phyloP scores from a whole-genome alignment of 2,888 invertebrate species.

The Morpho deidamia region DNA sequence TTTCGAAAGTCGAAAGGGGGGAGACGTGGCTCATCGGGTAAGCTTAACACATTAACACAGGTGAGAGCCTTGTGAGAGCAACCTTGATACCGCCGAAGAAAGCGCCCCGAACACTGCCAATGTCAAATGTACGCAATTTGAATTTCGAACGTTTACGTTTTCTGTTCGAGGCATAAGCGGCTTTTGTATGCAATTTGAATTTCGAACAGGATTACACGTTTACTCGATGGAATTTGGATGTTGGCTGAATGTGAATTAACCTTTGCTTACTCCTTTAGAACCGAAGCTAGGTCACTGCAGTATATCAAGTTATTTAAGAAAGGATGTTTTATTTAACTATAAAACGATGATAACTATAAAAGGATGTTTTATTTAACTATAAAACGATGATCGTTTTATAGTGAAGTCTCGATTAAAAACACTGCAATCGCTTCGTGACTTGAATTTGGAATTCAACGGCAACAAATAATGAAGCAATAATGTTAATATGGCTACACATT shows the following conservation, averaged over 20 bases:
- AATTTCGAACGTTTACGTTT: slow-evolving; percentile 32
- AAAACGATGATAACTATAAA: too few species aligned
- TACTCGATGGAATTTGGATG: neutral
- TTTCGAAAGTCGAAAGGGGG: slow-evolving; percentile 49
- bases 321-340: too few species aligned
- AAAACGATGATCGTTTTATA: neutral
- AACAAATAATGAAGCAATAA: too few species aligned
- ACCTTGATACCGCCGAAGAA: slow-evolving; percentile 65
- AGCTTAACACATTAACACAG: slow-evolving; percentile 36
- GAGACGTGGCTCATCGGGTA: slow-evolving; percentile 38
- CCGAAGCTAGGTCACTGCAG: too few species aligned
- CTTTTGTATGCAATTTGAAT: neutral
- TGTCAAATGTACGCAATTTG: slow-evolving; percentile 51
- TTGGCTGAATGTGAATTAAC: slow-evolving; percentile 30
- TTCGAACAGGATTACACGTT: neutral
- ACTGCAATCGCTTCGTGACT: neutral
- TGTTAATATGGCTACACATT: too few species aligned
- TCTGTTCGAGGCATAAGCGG: slow-evolving; percentile 3
- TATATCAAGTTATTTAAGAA: too few species aligned
- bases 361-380: too few species aligned
- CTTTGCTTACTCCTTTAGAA: neutral
- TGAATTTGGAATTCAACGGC: neutral
- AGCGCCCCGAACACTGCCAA: slow-evolving; percentile 56
- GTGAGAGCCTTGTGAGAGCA: slow-evolving; percentile 48
- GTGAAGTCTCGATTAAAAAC: neutral